Evolutionary conservation across 1,140 invertebrate species (phyloP), one percentile per base, ranked within the genome.

Genomic region (Drosophila parabipectinata): DNA sequence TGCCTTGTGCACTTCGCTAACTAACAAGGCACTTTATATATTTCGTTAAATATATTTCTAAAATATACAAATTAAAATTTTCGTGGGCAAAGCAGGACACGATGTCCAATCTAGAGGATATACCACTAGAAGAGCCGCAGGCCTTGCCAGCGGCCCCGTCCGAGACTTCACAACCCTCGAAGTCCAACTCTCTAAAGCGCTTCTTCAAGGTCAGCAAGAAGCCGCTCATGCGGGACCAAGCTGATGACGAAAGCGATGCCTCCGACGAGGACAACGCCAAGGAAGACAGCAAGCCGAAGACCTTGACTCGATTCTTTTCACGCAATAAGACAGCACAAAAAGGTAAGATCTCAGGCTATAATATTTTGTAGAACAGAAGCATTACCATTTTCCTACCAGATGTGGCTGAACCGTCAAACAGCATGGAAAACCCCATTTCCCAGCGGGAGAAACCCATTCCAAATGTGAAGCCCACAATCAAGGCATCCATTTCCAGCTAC

Each of bases 161-260:
- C 4, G 64, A 72, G 6, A 34, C 47, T 6, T 18, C 41, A 5
- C 26, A 53, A 39, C 3, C 4, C 0, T 34, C 47, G 8, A 74
- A 64, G 32, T 14, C 56, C 12, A 74, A 54, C 64, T 58, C 68
- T 4, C 51, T 88, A 6, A 88, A 89, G 32, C 84, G 83, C 7
- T 83, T 88, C 67, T 84, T 88, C 4, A 88, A 79, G 52, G 8
- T 89, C 1, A 60, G 72, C 58, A 88, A 71, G 47, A 83, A 77
- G 10, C 55, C 71, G 0, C 34, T 18, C 2, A 12, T 28, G 6
- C 32, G 54, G 1, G 60, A 63, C 0, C 26, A 54, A 2, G 26
- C 7, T 28, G 68, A 77, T 2, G 71, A 68, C 4, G 12, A n/a
- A 1, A 30, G 30, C 51, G 71, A 54, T 12, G 5, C 18, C 7